Conservation (phyloP, 2,888 invertebrate genomes). For the Diaperis boleti region DNA sequence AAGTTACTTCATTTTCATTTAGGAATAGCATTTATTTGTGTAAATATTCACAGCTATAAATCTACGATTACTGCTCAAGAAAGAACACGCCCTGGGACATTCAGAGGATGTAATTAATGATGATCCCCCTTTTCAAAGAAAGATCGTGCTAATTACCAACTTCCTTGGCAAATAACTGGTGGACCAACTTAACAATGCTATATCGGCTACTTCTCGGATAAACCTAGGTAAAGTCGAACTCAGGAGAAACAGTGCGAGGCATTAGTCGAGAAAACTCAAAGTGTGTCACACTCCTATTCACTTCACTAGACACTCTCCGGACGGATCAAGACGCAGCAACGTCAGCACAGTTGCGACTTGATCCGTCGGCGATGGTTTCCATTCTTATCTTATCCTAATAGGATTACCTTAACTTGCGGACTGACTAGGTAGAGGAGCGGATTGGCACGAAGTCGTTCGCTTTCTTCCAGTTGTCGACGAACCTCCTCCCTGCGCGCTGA, state of each 20-base stretch:
- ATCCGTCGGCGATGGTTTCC: neutral
- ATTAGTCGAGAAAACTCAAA: slow-evolving; percentile 43
- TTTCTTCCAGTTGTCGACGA: slow-evolving; percentile 89
- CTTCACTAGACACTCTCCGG: slow-evolving; percentile 26
- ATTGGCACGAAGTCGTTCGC: slow-evolving; percentile 92
- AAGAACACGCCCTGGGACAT: too few relatives aligned
- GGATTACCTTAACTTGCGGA: slow-evolving; percentile 93
- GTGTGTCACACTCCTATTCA: slow-evolving; percentile 36
- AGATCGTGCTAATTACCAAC: neutral
- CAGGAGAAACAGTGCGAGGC: slow-evolving; percentile 58
- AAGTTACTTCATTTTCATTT: too few relatives aligned
- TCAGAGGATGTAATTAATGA: too few relatives aligned
- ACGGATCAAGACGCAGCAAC: slow-evolving; percentile 29
- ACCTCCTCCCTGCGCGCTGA: slow-evolving; percentile 95
- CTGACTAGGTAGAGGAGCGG: slow-evolving; percentile 95
- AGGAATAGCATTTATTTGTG: too few relatives aligned
- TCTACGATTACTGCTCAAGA: too few relatives aligned
- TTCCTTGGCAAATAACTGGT: slow-evolving; percentile 24
- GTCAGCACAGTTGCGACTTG: slow-evolving; percentile 24
- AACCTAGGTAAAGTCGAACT: slow-evolving; percentile 64
- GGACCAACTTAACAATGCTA: slow-evolving; percentile 18
- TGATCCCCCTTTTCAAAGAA: too few relatives aligned
- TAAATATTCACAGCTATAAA: too few relatives aligned
- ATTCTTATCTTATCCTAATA: neutral
- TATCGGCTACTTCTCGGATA: slow-evolving; percentile 44